A percentile compares a stretch with the other conserved stretches of the same genome.
phyloP scores from a whole-genome alignment of 2,888 invertebrate genomes.

The Hedya salicella region DNA sequence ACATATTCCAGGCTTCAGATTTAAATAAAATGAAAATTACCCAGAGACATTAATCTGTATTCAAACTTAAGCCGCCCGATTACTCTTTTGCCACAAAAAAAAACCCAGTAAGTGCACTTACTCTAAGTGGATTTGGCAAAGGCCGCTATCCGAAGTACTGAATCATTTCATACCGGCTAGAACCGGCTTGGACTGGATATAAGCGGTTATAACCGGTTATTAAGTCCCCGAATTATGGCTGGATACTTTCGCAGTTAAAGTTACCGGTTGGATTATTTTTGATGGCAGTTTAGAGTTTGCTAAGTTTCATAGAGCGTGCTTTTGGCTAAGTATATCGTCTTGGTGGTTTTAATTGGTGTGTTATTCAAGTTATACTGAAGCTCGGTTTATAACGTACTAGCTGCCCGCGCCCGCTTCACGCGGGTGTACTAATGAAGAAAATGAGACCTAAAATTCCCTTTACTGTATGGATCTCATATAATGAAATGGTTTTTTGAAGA shows the following conservation, averaged over 20 bases:
- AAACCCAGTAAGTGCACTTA: conserved; percentile 57
- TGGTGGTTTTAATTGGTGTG: background rate
- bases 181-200: conserved; percentile 39
- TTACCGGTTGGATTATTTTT: conserved; percentile 34
- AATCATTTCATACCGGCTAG: conserved; percentile 36
- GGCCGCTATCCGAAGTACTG: conserved; percentile 40
- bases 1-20: conserved; percentile 23
- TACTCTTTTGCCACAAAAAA: conserved; percentile 56
- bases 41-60: conserved; percentile 54
- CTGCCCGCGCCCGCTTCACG: no score
- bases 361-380: background rate
- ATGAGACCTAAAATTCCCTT: no score
- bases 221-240: conserved; percentile 38
- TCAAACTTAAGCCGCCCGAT: conserved; percentile 53
- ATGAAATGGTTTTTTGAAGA: no score
- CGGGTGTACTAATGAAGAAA: no score
- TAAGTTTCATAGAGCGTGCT: conserved; percentile 2
- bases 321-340: background rate
- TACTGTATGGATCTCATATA: no score
- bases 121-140: conserved; percentile 68
- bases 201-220: conserved; percentile 40
- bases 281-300: conserved; percentile 34
- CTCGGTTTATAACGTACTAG: background rate
- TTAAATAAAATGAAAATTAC: conserved; percentile 51
- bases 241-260: conserved; percentile 40